Evolutionary conservation across 2,888 invertebrate genomes (phyloP).

Genomic region (Scaptomyza cyrtandrae): DNA sequence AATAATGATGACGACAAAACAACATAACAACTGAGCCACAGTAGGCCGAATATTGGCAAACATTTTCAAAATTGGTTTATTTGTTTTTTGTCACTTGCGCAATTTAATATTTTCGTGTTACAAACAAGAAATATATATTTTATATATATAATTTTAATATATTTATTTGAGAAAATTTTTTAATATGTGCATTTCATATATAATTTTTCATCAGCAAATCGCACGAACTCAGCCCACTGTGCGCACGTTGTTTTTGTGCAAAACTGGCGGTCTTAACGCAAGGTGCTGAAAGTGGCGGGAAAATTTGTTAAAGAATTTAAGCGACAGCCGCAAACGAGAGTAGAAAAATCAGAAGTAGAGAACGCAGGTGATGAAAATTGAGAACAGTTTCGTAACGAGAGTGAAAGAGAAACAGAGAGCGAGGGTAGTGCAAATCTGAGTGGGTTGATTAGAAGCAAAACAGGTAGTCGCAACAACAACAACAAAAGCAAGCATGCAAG

Average conservation of each 20-base stretch:
- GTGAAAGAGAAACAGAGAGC: conserved; percentile 13
- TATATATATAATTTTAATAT: no score
- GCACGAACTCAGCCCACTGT: conserved; percentile 45
- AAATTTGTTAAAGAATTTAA: conserved; percentile 68
- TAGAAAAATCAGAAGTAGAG: background rate
- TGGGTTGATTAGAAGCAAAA: conserved; percentile 73
- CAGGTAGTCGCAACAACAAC: conserved; percentile 63
- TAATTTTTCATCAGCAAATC: background rate
- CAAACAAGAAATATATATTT: no score
- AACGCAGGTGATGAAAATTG: conserved; percentile 13
- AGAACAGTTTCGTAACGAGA: background rate
- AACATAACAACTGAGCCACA: conserved; percentile 68
- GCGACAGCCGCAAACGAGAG: conserved; percentile 23
- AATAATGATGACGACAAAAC: conserved; percentile 74
- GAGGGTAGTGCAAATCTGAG: conserved; percentile 43
- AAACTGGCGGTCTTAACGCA: conserved; percentile 63
- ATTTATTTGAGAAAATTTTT: no score
- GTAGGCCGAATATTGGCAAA: conserved; percentile 36
- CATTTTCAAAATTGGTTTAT: background rate
- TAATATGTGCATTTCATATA: background rate
- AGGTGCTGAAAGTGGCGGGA: conserved; percentile 78
- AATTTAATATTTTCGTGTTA: no score
- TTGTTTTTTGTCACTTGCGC: no score
- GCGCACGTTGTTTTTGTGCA: conserved; percentile 74
- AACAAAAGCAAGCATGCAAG: conserved; percentile 17